Conservation (phyloP, 2,888 invertebrate species). For the Lissonota sp. region DNA sequence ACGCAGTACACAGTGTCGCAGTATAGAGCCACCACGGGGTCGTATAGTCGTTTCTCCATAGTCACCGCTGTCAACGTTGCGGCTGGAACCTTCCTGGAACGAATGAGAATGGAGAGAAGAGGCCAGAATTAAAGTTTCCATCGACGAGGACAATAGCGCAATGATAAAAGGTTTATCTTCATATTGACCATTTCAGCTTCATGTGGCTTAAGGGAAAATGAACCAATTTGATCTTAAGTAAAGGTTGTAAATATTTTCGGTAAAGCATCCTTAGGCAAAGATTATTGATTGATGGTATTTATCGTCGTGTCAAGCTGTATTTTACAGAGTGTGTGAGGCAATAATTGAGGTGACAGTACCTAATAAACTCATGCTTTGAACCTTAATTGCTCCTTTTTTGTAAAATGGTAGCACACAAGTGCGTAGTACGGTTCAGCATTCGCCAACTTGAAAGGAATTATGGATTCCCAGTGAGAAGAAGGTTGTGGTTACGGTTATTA, state of each 20-base stretch:
- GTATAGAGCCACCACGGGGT: conserved; percentile 12
- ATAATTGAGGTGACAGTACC: background rate
- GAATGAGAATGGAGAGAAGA: conserved; percentile 14
- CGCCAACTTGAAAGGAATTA: conserved; percentile 23
- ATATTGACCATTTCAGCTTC: background rate
- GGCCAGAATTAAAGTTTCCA: conserved; percentile 28
- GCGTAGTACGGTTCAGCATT: no score
- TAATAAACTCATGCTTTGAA: conserved; percentile 13
- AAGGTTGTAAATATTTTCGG: background rate
- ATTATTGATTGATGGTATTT: background rate
- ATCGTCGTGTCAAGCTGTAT: background rate
- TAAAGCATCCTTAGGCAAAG: background rate
- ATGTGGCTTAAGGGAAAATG: background rate
- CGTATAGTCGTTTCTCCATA: conserved; percentile 22
- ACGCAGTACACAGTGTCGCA: conserved; percentile 21
- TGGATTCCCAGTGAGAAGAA: conserved; percentile 47
- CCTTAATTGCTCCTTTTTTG: conserved; percentile 20
- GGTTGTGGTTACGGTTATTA: conserved; percentile 56
- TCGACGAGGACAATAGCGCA: background rate
- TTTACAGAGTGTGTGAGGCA: background rate
- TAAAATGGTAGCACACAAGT: background rate
- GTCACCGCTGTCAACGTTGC: conserved; percentile 34
- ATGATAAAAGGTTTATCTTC: conserved; percentile 30
- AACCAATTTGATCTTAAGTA: background rate
- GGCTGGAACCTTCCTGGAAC: conserved; percentile 21